Percentiles rank a stretch among this genome's conserved stretches.
Evolutionary conservation across 2,113 vertebrate species (phyloP).

Genomic region (Perccottus glenii): DNA sequence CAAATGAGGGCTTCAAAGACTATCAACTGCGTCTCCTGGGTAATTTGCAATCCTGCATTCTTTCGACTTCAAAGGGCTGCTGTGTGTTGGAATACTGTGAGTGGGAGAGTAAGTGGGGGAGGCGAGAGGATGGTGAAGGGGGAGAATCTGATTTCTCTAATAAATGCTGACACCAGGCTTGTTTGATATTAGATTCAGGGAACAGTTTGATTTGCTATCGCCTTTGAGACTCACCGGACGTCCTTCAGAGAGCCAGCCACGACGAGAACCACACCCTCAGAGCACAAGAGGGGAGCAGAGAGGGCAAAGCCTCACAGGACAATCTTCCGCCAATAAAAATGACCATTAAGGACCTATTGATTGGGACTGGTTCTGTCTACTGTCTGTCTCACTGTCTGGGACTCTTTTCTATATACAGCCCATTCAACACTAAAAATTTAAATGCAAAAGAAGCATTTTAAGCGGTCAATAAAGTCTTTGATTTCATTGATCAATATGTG

Average conservation of each 20-base stretch:
- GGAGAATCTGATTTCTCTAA: conserved; percentile 93
- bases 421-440: conserved; percentile 9
- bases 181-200: conserved; percentile 98
- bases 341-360: conserved; percentile 58
- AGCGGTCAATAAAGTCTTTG: conserved; percentile 2
- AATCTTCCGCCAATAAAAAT: conserved; percentile 45
- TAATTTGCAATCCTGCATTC: conserved; percentile 95
- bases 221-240: conserved; percentile 93
- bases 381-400: conserved; percentile 42
- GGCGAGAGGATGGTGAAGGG: conserved; percentile 65
- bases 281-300: conserved; percentile 62
- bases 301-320: conserved; percentile 48
- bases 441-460: not conserved
- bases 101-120: conserved; percentile 63
- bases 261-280: conserved; percentile 53
- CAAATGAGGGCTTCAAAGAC: conserved; percentile 99
- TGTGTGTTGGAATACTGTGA: conserved; percentile 82
- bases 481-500: conserved; percentile 15
- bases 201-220: conserved; percentile 95
- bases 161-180: conserved; percentile 95
- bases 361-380: conserved; percentile 53
- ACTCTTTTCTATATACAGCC: conserved; percentile 23
- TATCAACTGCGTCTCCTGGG: conserved; percentile 91
- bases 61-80: conserved; percentile 95
- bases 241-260: conserved; percentile 88